Percentiles rank a stretch among this genome's conserved stretches.
phyloP scores from a whole-genome alignment of 1,140 invertebrate genomes.

The Cepaea nemoralis region DNA sequence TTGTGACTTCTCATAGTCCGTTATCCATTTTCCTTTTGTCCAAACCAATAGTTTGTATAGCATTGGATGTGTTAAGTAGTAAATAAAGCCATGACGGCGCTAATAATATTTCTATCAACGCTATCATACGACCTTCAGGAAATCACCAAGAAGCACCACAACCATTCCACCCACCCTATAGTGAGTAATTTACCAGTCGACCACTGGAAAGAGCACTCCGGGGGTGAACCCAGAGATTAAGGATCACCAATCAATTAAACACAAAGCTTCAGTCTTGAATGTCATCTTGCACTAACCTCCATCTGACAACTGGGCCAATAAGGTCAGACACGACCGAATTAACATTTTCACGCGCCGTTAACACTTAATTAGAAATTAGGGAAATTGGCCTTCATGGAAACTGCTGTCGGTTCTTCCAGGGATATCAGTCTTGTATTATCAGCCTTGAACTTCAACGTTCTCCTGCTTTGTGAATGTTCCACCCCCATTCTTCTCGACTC shows the following conservation, averaged over 20 bases:
- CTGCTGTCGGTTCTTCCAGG: not conserved
- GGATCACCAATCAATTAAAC: not conserved
- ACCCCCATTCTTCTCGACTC: not conserved
- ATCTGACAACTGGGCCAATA: not conserved
- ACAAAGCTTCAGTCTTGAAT: not conserved
- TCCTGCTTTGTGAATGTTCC: not conserved
- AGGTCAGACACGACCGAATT: not conserved
- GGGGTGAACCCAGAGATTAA: not conserved
- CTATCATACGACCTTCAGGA: too few relatives aligned
- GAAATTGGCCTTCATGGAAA: not conserved
- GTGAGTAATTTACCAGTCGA: too few relatives aligned
- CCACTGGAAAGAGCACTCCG: not conserved
- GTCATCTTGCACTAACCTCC: not conserved
- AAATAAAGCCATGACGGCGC: too few relatives aligned
- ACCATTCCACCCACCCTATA: too few relatives aligned
- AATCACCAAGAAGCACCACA: too few relatives aligned
- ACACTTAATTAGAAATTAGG: slow-evolving; percentile 2
- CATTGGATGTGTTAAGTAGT: too few relatives aligned
- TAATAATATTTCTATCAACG: too few relatives aligned
- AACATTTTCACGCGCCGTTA: not conserved
- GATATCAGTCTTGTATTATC: not conserved
- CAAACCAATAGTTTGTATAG: too few relatives aligned
- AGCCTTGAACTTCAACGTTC: not conserved
- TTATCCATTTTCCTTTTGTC: too few relatives aligned
- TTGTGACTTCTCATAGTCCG: too few relatives aligned